Percentiles rank a stretch among this genome's conserved stretches.
Evolutionary conservation across 2,888 invertebrate species (phyloP).

Genomic region (Aethes cnicana): DNA sequence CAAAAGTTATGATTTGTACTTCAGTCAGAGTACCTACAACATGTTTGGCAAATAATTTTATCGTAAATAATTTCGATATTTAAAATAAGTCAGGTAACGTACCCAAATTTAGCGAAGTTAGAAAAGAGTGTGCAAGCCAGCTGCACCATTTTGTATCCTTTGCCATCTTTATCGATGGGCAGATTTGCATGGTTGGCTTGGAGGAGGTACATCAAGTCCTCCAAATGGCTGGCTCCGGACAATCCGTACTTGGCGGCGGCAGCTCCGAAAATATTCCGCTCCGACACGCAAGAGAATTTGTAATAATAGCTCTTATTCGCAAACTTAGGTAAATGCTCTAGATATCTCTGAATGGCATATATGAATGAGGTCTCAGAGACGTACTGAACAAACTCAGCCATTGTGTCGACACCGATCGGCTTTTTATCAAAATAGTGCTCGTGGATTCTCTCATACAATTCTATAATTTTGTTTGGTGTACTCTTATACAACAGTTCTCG

Average conservation of each 20-base stretch:
- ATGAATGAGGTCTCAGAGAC: constrained; percentile 38
- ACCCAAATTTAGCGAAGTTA: constrained; percentile 31
- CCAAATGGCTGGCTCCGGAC: constrained; percentile 53
- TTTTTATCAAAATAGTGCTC: constrained; percentile 50
- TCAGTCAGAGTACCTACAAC: no score
- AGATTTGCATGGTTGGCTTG: constrained; percentile 44
- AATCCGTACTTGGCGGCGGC: constrained; percentile 46
- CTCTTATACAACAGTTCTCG: constrained; percentile 43
- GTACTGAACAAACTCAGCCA: constrained; percentile 45
- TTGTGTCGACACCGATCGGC: constrained; percentile 34
- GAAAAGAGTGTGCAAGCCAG: constrained; percentile 38
- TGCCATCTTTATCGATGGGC: constrained; percentile 44
- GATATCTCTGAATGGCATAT: constrained; percentile 42
- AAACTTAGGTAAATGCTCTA: constrained; percentile 36
- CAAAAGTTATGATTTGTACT: no score
- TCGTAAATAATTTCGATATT: no score
- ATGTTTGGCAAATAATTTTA: no score
- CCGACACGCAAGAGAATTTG: constrained; percentile 50
- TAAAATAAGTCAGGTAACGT: neutral
- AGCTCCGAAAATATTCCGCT: constrained; percentile 48
- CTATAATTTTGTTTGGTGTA: constrained; percentile 39
- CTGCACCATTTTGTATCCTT: constrained; percentile 50
- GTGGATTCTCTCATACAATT: constrained; percentile 46
- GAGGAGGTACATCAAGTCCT: constrained; percentile 60
- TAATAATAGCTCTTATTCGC: constrained; percentile 44